A percentile compares a stretch with the other conserved stretches of the same genome.
Evolutionary conservation across 2,113 vertebrate genomes (phyloP).

Genomic region (Phylloscopus whistleri): DNA sequence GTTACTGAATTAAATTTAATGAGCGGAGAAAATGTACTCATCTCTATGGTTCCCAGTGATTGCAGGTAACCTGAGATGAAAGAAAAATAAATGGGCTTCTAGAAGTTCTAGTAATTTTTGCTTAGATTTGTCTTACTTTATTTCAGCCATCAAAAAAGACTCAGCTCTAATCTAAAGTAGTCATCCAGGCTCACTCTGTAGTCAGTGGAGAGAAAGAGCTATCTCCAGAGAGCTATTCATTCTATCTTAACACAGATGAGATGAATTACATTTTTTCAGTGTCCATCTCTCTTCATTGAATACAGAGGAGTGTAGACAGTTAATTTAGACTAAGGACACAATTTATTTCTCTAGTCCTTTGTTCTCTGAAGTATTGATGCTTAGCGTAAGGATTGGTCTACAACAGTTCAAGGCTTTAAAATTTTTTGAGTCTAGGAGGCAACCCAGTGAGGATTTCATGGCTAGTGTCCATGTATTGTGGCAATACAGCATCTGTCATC

Average conservation of each 20-base stretch:
- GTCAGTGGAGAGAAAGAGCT: not conserved
- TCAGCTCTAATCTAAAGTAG: not conserved
- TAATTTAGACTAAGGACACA: not conserved
- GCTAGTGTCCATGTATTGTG: not conserved
- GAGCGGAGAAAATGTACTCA: not conserved
- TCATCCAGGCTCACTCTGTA: not conserved
- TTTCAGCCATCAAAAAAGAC: not conserved
- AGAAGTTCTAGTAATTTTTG: not conserved
- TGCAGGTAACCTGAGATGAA: not conserved
- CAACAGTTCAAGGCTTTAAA: not conserved
- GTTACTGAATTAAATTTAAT: slow-evolving; percentile 33
- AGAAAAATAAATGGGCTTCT: slow-evolving; percentile 31
- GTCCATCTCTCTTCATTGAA: not conserved
- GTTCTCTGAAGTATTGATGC: not conserved
- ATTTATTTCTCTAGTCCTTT: not conserved
- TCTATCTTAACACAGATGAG: not conserved
- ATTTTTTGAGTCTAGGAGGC: not conserved
- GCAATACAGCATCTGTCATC: not conserved
- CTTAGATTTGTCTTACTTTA: slow-evolving; percentile 6
- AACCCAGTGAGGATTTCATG: not conserved
- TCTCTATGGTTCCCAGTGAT: not conserved
- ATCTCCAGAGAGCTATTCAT: not conserved
- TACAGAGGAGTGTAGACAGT: not conserved
- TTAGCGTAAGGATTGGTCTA: not conserved
- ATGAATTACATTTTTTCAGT: not conserved